Conservation (phyloP, 1,140 invertebrate genomes). For the Macrostomum lignano region DNA sequence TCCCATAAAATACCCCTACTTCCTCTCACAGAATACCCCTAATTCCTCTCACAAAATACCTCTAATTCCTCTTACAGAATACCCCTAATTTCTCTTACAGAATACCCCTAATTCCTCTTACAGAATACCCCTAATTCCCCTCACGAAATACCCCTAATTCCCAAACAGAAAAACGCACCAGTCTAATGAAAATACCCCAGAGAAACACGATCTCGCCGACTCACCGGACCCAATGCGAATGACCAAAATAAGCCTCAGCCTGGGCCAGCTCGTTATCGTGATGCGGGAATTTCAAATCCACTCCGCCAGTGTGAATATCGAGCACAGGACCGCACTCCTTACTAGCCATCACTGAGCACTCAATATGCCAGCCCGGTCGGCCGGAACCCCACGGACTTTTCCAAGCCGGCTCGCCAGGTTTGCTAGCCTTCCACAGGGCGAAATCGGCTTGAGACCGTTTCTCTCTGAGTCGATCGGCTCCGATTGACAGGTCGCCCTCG, state of each 20-base stretch:
- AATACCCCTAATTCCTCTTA: too few species aligned
- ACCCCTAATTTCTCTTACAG: too few species aligned
- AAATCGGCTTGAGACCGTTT: conserved; percentile 74
- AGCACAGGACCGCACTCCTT: conserved; percentile 54
- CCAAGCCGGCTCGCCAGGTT: conserved; percentile 85
- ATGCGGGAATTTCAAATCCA: conserved; percentile 93
- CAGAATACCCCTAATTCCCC: too few species aligned
- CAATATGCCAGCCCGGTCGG: conserved; percentile 81
- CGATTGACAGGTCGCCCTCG: conserved; percentile 40
- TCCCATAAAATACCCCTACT: too few species aligned
- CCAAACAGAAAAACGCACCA: too few species aligned
- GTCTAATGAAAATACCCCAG: too few species aligned
- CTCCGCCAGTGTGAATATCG: conserved; percentile 90
- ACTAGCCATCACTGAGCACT: conserved; percentile 93
- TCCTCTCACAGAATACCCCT: too few species aligned
- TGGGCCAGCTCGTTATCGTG: conserved; percentile 98
- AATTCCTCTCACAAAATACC: too few species aligned
- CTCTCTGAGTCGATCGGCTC: conserved; percentile 30
- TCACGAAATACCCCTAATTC: too few species aligned
- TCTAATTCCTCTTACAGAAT: too few species aligned
- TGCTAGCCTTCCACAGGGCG: conserved; percentile 86
- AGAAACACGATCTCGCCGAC: too few species aligned
- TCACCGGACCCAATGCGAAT: conserved; percentile 71
- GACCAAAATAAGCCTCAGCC: conserved; percentile 66
- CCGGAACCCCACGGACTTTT: conserved; percentile 65